phyloP scores from a whole-genome alignment of 1,140 invertebrate genomes.

The Nephotettix cincticeps region DNA sequence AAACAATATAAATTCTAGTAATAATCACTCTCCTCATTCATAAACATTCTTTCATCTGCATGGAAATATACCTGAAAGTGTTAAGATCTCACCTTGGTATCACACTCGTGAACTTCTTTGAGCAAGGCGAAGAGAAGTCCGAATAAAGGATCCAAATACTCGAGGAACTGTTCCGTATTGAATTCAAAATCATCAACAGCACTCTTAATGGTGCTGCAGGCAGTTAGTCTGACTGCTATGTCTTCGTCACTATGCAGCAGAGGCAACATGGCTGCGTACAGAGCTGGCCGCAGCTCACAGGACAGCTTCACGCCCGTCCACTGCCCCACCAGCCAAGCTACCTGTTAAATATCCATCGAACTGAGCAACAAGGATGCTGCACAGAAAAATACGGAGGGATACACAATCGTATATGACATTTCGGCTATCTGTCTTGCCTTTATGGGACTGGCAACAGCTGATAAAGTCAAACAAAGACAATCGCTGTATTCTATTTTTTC shows the following conservation, averaged over 20 bases:
- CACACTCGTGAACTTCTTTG: conserved; percentile 86
- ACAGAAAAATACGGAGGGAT: too few relatives aligned
- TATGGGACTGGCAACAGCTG: too few relatives aligned
- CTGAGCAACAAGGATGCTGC: too few relatives aligned
- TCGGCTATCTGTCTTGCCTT: too few relatives aligned
- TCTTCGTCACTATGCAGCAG: conserved; percentile 71
- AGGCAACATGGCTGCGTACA: conserved; percentile 78
- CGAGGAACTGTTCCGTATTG: conserved; percentile 77
- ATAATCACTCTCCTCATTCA: background rate
- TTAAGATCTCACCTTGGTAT: conserved; percentile 76
- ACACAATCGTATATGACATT: too few relatives aligned
- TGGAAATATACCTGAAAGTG: too few relatives aligned
- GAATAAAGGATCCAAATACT: conserved; percentile 77
- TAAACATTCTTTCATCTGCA: too few relatives aligned
- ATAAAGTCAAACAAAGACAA: too few relatives aligned
- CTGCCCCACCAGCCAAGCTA: conserved; percentile 83
- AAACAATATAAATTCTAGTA: background rate
- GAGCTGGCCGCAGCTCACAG: conserved; percentile 68
- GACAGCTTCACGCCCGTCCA: conserved; percentile 89
- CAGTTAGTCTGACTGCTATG: conserved; percentile 80
- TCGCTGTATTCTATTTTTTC: too few relatives aligned
- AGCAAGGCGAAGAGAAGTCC: conserved; percentile 78
- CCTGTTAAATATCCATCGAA: too few relatives aligned
- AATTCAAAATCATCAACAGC: conserved; percentile 93
- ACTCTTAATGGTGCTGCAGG: conserved; percentile 71